These are phyloP conservation scores for Notodonta dromedarius DNA, from an alignment of 2,888 invertebrate genomes.

Conservation along the genomic window DNA sequence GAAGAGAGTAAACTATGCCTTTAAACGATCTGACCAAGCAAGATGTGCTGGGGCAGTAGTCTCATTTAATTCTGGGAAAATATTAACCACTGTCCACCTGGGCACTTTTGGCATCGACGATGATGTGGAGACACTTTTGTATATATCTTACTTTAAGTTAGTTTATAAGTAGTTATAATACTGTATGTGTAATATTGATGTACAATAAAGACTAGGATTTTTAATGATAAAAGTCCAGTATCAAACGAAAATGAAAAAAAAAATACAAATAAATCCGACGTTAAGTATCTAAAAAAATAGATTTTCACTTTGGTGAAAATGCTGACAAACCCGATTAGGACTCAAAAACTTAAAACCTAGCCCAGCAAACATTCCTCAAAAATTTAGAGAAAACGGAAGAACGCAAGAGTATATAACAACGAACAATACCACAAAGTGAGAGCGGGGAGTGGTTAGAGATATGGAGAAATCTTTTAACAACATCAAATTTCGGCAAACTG, in stretches of 20 bases:
- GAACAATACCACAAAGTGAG: slow-evolving; percentile 2
- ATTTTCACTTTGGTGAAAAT: not conserved
- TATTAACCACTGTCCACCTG: slow-evolving; percentile 12
- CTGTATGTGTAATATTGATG: no score
- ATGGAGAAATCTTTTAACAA: slow-evolving; percentile 4
- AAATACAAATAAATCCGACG: not conserved
- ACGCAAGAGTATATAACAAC: slow-evolving; percentile 4
- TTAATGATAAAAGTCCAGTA: slow-evolving; percentile 14
- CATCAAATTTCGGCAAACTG: slow-evolving; percentile 7
- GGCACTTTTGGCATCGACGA: no score
- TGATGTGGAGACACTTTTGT: no score
- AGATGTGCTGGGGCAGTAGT: slow-evolving; percentile 21
- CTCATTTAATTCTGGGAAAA: slow-evolving; percentile 18
- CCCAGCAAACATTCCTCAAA: slow-evolving; percentile 1
- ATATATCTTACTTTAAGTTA: no score
- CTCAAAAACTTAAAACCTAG: no score
- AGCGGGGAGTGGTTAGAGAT: slow-evolving; percentile 6
- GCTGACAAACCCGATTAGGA: not conserved
- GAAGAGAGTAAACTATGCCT: slow-evolving; percentile 17
- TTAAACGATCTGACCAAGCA: slow-evolving; percentile 10
- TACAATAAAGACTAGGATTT: no score
- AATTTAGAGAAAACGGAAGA: slow-evolving; percentile 8
- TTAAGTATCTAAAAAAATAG: not conserved
- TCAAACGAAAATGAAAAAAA: no score
- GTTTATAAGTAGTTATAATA: no score